Evolutionary conservation across 2,113 vertebrate species (phyloP).

Genomic region (Pelmatolapia mariae): DNA sequence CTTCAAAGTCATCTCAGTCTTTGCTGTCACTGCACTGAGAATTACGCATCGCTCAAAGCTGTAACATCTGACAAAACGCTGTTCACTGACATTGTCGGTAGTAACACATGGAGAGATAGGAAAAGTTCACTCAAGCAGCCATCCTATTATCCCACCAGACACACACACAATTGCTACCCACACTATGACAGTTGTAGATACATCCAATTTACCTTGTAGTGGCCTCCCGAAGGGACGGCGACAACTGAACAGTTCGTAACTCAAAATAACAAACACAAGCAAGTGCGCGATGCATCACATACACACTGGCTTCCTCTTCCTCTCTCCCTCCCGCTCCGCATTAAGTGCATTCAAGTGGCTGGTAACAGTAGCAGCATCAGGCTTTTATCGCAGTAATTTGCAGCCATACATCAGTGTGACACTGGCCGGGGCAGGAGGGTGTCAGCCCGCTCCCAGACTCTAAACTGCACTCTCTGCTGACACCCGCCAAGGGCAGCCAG

Average conservation of each 20-base stretch:
- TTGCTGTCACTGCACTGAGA: slow-evolving; percentile 35
- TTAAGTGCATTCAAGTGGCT: slow-evolving; percentile 49
- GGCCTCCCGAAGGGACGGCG: slow-evolving; percentile 48
- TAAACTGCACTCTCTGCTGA: slow-evolving; percentile 20
- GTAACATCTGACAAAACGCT: slow-evolving; percentile 55
- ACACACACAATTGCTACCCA: slow-evolving; percentile 9
- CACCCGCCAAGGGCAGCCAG: slow-evolving; percentile 50
- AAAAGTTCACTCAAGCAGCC: slow-evolving; percentile 53
- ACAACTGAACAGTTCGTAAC: slow-evolving; percentile 18
- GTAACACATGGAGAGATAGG: slow-evolving; percentile 26
- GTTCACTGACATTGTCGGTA: slow-evolving; percentile 40
- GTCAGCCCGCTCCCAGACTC: slow-evolving; percentile 16
- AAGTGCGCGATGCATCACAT: neutral
- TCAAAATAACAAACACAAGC: slow-evolving; percentile 38
- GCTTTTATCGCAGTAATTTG: slow-evolving; percentile 59
- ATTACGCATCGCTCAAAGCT: slow-evolving; percentile 51
- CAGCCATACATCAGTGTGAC: slow-evolving; percentile 51
- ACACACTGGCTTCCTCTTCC: neutral
- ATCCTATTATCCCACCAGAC: slow-evolving; percentile 31
- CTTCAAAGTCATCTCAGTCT: slow-evolving; percentile 50
- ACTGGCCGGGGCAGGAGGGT: slow-evolving; percentile 35
- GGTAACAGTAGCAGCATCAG: slow-evolving; percentile 45
- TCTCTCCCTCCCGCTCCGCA: slow-evolving; percentile 18
- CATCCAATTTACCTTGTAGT: slow-evolving; percentile 38
- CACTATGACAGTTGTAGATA: slow-evolving; percentile 36